Evolutionary conservation across 2,113 vertebrate genomes (phyloP).

Genomic region (Typhlomys cinereus): DNA sequence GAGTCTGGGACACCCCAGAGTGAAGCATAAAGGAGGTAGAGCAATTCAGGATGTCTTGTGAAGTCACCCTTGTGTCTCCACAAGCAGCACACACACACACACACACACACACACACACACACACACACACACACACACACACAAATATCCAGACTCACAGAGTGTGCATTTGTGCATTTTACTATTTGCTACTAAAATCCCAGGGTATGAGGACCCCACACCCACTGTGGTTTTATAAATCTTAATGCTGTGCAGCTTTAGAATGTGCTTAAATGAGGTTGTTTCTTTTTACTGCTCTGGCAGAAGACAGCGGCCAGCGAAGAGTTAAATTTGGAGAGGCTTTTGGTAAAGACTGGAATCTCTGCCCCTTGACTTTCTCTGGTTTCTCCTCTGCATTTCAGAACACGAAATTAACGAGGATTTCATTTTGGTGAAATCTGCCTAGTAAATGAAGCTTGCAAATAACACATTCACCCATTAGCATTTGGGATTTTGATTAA

Average conservation of each 20-base stretch:
- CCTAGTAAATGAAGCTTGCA: conserved; percentile 50
- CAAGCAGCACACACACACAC: too few species aligned
- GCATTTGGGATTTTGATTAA: conserved; percentile 66
- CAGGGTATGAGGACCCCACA: not conserved
- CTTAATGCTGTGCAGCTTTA: not conserved
- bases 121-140: too few species aligned
- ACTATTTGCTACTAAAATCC: not conserved
- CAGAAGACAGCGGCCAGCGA: not conserved
- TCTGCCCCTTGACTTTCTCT: conserved; percentile 46
- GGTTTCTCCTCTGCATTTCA: conserved; percentile 61
- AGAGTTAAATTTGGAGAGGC: not conserved
- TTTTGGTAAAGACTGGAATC: conserved; percentile 39
- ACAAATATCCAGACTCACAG: not conserved
- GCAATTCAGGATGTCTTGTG: too few species aligned
- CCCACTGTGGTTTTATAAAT: not conserved
- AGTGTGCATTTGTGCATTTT: not conserved
- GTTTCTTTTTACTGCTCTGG: not conserved
- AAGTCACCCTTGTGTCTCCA: too few species aligned
- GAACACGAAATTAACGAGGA: conserved; percentile 24
- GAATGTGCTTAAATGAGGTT: not conserved
- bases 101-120: too few species aligned
- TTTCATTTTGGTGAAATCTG: conserved; percentile 60
- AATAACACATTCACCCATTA: conserved; percentile 56
- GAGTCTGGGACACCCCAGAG: too few species aligned
- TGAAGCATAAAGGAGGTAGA: too few species aligned